Percentiles rank a stretch among this genome's conserved stretches.
phyloP scores from a whole-genome alignment of 1,140 invertebrate genomes.

The Drosophila sproati region DNA sequence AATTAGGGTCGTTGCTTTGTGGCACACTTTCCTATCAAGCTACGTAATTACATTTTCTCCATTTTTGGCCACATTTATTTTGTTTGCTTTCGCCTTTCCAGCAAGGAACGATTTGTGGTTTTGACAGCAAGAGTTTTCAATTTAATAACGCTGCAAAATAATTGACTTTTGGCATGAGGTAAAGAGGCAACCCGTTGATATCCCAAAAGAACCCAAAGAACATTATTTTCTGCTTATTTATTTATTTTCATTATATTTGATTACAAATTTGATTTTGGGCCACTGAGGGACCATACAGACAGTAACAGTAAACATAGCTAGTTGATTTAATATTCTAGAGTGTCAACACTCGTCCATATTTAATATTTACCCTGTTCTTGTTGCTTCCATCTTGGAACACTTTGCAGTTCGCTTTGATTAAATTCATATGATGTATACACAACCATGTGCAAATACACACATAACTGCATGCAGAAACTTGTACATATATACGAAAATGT shows the following conservation, averaged over 20 bases:
- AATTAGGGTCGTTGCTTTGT: slow-evolving; percentile 22
- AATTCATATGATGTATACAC: slow-evolving; percentile 9
- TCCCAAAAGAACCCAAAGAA: not conserved
- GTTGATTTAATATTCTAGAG: not conserved
- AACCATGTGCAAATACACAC: not conserved
- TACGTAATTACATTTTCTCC: slow-evolving; percentile 6
- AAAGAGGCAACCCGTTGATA: slow-evolving; percentile 1
- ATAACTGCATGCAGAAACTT: not conserved
- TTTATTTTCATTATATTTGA: not conserved
- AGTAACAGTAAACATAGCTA: not conserved
- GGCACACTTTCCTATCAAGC: not conserved
- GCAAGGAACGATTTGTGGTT: slow-evolving; percentile 31
- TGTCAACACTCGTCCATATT: not conserved
- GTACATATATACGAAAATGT: not conserved
- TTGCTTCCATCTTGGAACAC: not conserved
- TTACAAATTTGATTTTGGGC: not conserved
- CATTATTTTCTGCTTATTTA: not conserved
- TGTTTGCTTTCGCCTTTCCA: slow-evolving; percentile 3
- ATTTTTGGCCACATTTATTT: not conserved
- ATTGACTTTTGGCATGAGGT: slow-evolving; percentile 36
- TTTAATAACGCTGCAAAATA: slow-evolving; percentile 35
- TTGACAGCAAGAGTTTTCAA: slow-evolving; percentile 42
- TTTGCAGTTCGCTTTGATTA: not conserved
- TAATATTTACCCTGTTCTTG: not conserved
- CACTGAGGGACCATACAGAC: not conserved